phyloP scores from a whole-genome alignment of 1,140 invertebrate species.

The Pseudachorutes palmiensis region DNA sequence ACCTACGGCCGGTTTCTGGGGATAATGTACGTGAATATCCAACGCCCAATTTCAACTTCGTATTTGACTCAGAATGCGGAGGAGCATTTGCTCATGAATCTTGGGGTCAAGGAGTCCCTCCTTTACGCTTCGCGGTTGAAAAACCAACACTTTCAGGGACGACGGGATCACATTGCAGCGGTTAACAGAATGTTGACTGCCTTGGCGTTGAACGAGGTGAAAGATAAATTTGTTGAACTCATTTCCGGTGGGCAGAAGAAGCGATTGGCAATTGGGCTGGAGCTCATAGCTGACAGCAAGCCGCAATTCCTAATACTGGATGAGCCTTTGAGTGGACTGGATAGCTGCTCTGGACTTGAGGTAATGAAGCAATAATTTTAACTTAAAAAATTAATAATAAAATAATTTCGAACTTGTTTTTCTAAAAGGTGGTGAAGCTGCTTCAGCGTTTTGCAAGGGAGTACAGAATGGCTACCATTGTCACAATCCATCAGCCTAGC shows the following conservation, averaged over 20 bases:
- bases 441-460: neutral
- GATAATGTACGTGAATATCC: neutral
- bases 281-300: constrained; percentile 7
- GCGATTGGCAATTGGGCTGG: constrained; percentile 18
- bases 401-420: too few relatives aligned
- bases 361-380: constrained; percentile 13
- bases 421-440: neutral
- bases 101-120: constrained; percentile 10
- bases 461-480: constrained; percentile 10
- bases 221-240: neutral
- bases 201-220: neutral
- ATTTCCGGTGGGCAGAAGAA: constrained; percentile 26
- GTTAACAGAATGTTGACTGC: constrained; percentile 6
- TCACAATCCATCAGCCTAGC: constrained; percentile 22
- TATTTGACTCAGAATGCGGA: constrained; percentile 19
- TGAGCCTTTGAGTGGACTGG: constrained; percentile 17
- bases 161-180: too few relatives aligned
- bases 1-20: constrained; percentile 6
- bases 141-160: neutral
- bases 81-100: constrained; percentile 22
- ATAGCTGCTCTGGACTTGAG: constrained; percentile 16
- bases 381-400: too few relatives aligned
- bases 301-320: constrained; percentile 21
- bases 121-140: constrained; percentile 15
- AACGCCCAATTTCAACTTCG: neutral